Percentiles rank a stretch among this genome's conserved stretches.
phyloP scores from a whole-genome alignment of 2,888 invertebrate genomes.

The Acrocyrtus sp. region DNA sequence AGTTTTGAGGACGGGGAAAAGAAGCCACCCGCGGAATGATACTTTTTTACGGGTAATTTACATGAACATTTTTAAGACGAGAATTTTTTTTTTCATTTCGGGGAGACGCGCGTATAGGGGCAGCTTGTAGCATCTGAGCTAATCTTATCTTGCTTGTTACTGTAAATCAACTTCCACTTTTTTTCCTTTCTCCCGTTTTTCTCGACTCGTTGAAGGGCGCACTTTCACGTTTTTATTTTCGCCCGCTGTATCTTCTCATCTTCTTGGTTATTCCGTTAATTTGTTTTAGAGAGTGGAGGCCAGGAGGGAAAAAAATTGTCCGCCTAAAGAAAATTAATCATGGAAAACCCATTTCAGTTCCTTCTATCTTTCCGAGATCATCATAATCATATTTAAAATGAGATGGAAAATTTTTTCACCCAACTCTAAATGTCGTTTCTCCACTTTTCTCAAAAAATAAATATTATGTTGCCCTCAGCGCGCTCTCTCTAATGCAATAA shows the following conservation, averaged over 20 bases:
- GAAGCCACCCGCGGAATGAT: too few relatives aligned
- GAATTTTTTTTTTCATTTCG: too few relatives aligned
- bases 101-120: too few relatives aligned
- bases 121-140: too few relatives aligned
- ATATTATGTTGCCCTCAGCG: too few relatives aligned
- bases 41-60: too few relatives aligned
- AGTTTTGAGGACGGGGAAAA: too few relatives aligned
- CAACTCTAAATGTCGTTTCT: too few relatives aligned
- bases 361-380: constrained; percentile 47
- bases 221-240: constrained; percentile 14
- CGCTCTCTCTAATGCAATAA: too few relatives aligned
- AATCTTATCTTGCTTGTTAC: not conserved
- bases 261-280: constrained; percentile 49
- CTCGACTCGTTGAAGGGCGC: not conserved
- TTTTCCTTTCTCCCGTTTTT: constrained; percentile 3
- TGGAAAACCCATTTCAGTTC: constrained; percentile 37
- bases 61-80: too few relatives aligned
- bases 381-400: constrained; percentile 44
- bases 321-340: constrained; percentile 41
- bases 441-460: not conserved
- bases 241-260: constrained; percentile 32
- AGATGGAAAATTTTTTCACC: constrained; percentile 1
- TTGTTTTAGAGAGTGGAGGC: constrained; percentile 49
- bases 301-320: constrained; percentile 49
- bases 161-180: not conserved